Conservation (phyloP, 2,888 invertebrate genomes). For the Dione juno region DNA sequence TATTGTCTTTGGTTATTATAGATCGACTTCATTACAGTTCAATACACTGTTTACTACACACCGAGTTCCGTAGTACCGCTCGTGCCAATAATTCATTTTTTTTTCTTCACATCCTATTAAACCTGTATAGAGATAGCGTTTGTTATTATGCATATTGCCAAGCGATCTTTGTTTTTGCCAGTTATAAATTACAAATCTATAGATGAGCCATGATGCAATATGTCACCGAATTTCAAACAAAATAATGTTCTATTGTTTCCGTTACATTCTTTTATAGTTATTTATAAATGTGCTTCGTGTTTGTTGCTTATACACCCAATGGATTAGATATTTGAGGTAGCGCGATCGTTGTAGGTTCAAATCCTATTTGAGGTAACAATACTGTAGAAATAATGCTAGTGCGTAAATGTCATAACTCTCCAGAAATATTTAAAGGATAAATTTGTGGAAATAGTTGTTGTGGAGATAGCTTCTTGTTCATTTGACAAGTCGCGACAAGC, state of each 20-base stretch:
- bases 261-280: background rate
- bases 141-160: conserved; percentile 12
- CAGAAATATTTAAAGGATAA: too few species aligned
- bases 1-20: conserved; percentile 8
- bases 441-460: too few species aligned
- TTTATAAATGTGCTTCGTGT: background rate
- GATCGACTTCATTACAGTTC: background rate
- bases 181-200: conserved; percentile 6
- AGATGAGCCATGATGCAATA: conserved; percentile 13
- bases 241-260: background rate
- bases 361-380: background rate
- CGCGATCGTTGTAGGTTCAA: background rate
- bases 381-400: too few species aligned
- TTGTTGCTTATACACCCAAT: background rate
- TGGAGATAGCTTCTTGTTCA: too few species aligned
- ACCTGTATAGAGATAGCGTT: background rate
- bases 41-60: too few species aligned
- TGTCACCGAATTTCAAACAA: conserved; percentile 11
- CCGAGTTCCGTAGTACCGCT: background rate
- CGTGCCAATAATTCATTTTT: conserved; percentile 8
- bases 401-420: too few species aligned
- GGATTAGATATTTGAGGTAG: background rate
- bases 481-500: too few species aligned
- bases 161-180: conserved; percentile 9
- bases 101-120: background rate